Evolutionary conservation across 2,797 vertebrate species (phyloP), one percentile per base, ranked within the genome.

Genomic region (Peromyscus eremicus): DNA sequence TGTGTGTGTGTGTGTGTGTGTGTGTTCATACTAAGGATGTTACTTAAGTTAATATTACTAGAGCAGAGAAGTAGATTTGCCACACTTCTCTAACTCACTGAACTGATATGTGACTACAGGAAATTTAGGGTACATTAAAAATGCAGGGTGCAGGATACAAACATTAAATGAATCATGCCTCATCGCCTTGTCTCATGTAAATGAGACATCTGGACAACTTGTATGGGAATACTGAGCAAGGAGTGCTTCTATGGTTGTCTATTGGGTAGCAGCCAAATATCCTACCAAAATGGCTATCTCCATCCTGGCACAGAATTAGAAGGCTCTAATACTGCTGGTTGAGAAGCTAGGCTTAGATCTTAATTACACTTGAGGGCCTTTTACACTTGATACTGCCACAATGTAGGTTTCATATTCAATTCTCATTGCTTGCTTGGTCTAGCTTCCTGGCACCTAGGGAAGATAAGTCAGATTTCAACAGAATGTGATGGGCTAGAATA

Each of bases 101-200:
- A 85, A 86, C 77, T 40, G 93, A 86, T 46, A 29, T 7, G 70
- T 37, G n/a, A 82, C 60, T 79, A 82, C 7, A 21, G 13, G 6
- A 34, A 79, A 92, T 89, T 93, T 85, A 75, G 46, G 68, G 29
- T 19, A 70, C 14, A 52, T 29, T 92, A 81, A 89, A 88, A 88
- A 55, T 40, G 29, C 3, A 89, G 13, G 16, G 46, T n/a, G 14
- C 1, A 57, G 16, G 25, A 64, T 10, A 88, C 90, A 92, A 87
- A 90, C 57, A 92, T 70, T 85, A 64, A 76, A 84, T 55, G 62
- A 5, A 89, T 11, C 4, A 60, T 1, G 25, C 34, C 25, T 62
- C 17, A 60, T 75, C 25, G 9, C 49, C 19, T 34, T 70, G 19
- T 70, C 5, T 14, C 9, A 25, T 83, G 29, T 32, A 68, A 19